These are phyloP conservation scores for Aspiorhynchus laticeps DNA, from an alignment of 2,113 vertebrate genomes.

Conservation along the genomic window DNA sequence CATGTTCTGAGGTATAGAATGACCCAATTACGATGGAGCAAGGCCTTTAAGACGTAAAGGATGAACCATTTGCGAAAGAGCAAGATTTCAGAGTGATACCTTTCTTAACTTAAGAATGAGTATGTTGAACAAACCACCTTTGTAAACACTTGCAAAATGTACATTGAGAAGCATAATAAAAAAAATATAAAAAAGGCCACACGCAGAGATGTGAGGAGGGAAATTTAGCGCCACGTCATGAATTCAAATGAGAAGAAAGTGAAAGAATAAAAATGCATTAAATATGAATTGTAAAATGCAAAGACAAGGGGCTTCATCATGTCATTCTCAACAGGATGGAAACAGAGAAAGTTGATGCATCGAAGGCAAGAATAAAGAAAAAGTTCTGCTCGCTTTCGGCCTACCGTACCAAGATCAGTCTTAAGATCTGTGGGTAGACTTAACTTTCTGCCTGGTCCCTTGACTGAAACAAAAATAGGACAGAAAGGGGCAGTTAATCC, in stretches of 20 bases:
- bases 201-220: constrained; percentile 60
- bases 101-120: constrained; percentile 68
- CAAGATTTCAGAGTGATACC: constrained; percentile 58
- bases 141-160: constrained; percentile 83
- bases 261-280: constrained; percentile 42
- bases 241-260: constrained; percentile 54
- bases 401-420: constrained; percentile 99
- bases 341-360: constrained; percentile 66
- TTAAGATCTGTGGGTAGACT: constrained; percentile 99
- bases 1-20: constrained; percentile 65
- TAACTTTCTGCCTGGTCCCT: constrained; percentile 98
- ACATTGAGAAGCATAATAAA: constrained; percentile 63
- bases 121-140: constrained; percentile 74
- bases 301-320: constrained; percentile 39
- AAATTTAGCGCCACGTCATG: constrained; percentile 40
- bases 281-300: constrained; percentile 53
- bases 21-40: constrained; percentile 68
- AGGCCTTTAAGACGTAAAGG: constrained; percentile 63
- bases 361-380: constrained; percentile 67
- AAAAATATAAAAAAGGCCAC: constrained; percentile 61
- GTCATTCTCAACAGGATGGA: constrained; percentile 61
- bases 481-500: constrained; percentile 91
- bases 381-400: constrained; percentile 88
- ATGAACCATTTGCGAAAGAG: constrained; percentile 71
- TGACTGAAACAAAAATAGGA: constrained; percentile 99